Conservation (phyloP, 1,140 invertebrate genomes). For the Drosophila truncata region DNA sequence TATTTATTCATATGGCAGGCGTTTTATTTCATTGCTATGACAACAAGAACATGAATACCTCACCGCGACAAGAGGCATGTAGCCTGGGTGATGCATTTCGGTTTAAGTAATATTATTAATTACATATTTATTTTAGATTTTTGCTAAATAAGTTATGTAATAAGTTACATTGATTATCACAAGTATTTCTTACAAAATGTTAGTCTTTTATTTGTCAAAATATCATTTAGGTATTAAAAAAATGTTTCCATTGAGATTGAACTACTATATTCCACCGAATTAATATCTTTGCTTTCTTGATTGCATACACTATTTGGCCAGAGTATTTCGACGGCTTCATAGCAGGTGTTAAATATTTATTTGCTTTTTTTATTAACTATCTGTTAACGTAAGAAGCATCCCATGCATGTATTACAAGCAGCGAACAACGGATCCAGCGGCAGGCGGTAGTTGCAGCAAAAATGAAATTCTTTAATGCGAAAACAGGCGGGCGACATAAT, state of each 20-base stretch:
- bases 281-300: background rate
- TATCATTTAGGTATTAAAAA: background rate
- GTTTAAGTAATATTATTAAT: background rate
- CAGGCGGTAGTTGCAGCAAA: slow-evolving; percentile 42
- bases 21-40: slow-evolving; percentile 56
- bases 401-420: slow-evolving; percentile 57
- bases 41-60: slow-evolving; percentile 42
- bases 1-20: slow-evolving; percentile 72
- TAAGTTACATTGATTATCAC: background rate
- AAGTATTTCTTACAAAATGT: too few relatives aligned
- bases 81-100: background rate
- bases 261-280: background rate
- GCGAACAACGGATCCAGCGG: slow-evolving; percentile 41
- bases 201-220: background rate
- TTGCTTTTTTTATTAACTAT: slow-evolving; percentile 50
- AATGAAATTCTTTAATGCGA: slow-evolving; percentile 75
- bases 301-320: background rate
- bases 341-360: slow-evolving; percentile 12
- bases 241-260: background rate
- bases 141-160: background rate
- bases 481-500: slow-evolving; percentile 57
- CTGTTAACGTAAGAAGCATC: slow-evolving; percentile 72
- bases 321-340: slow-evolving; percentile 1
- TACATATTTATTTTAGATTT: background rate
- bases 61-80: background rate